Evolutionary conservation across 2,113 vertebrate species (phyloP).

Genomic region (Uria lomvia): DNA sequence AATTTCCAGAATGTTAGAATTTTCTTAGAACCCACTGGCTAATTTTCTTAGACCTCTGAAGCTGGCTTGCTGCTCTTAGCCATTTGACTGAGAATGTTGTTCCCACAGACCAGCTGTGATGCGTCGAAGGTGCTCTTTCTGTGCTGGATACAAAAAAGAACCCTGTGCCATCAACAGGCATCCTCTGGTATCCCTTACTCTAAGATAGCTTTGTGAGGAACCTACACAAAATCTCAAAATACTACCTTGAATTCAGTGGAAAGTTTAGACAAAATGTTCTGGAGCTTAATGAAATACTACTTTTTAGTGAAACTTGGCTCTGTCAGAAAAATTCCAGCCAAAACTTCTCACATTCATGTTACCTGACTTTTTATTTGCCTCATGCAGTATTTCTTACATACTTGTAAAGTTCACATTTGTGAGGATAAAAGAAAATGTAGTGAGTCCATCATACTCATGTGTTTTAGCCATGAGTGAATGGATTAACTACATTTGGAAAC

Average conservation of each 20-base stretch:
- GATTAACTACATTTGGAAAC: not conserved
- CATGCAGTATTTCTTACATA: not conserved
- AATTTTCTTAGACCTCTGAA: not conserved
- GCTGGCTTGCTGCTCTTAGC: not conserved
- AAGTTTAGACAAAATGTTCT: not conserved
- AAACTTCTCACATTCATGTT: not conserved
- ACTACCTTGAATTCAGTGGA: not conserved
- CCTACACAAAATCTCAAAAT: not conserved
- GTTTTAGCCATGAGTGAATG: not conserved
- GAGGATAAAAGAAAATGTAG: not conserved
- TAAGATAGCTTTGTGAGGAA: not conserved
- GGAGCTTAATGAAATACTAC: not conserved
- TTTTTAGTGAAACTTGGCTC: not conserved
- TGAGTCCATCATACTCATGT: not conserved
- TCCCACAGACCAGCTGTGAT: not conserved
- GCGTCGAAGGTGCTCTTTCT: not conserved
- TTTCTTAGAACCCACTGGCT: not conserved
- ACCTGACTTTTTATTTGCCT: not conserved
- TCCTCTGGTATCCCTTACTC: not conserved
- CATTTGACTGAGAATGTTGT: not conserved
- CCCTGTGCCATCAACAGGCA: accelerated
- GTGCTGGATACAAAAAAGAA: accelerated
- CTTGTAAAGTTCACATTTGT: not conserved
- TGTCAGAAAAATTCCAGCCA: not conserved
- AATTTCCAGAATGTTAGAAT: not conserved